Percentiles rank a stretch among this genome's conserved stretches.
These are phyloP conservation scores for Ephestia elutella DNA, from an alignment of 1,140 invertebrate genomes.

Conservation along the genomic window DNA sequence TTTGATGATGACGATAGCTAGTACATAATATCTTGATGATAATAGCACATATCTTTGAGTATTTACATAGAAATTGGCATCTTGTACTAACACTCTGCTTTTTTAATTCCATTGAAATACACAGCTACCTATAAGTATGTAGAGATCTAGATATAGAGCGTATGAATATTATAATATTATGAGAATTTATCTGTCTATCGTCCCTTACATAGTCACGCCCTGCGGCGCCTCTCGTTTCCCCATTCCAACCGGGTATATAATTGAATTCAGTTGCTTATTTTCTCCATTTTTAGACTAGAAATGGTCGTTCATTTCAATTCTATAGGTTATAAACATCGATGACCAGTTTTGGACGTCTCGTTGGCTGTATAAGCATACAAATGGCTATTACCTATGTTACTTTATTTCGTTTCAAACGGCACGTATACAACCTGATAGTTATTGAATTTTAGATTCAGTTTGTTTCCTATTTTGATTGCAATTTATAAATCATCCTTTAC, in stretches of 20 bases:
- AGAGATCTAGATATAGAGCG: no score
- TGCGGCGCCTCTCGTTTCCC: neutral
- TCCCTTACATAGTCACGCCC: neutral
- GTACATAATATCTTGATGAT: no score
- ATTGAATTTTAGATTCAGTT: neutral
- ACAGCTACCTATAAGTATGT: no score
- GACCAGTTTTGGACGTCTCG: neutral
- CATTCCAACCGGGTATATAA: neutral
- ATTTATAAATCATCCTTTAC: no score
- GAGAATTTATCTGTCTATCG: neutral
- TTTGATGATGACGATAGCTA: no score
- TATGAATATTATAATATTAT: neutral
- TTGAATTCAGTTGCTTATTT: neutral
- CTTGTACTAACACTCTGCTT: no score
- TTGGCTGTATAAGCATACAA: slow-evolving; percentile 2
- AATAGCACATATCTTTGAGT: no score
- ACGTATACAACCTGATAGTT: neutral
- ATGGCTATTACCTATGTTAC: neutral
- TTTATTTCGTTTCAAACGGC: neutral
- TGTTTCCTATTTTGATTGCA: neutral
- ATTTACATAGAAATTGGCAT: no score
- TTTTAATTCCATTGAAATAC: no score
- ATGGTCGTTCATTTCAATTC: neutral
- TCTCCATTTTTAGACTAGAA: slow-evolving; percentile 3
- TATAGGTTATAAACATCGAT: neutral